Evolutionary conservation across 2,888 invertebrate genomes (phyloP), one percentile per base, ranked within the genome.

Genomic region (Nemapogon koenigi): DNA sequence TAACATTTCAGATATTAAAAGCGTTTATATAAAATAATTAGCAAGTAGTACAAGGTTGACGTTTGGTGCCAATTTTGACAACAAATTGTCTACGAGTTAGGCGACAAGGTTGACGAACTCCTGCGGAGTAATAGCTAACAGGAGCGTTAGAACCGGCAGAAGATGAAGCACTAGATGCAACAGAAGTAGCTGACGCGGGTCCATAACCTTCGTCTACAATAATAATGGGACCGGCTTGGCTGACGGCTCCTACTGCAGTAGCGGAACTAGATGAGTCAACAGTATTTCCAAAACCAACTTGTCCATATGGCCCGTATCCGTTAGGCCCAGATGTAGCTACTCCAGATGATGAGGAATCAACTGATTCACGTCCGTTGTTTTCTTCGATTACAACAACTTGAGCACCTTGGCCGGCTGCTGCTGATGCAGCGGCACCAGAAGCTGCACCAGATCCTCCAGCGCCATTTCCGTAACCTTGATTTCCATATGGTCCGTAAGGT

Each of bases 21-120:
- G n/a, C n/a, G n/a, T n/a, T n/a, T n/a, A n/a, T 10, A 11, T 16
- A 17, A 35, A 14, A 33, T 46, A 11, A 39, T 50, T 60, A 71
- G 48, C 73, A 75, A 28, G 54, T 57, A 13, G 45, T 41, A 43
- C 70, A 73, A 31, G 57, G 57, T 17, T 46, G 49, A 37, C 59
- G 57, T 38, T 53, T 55, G 35, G 52, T 53, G 35, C 61, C 59
- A 32, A 56, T 52, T 49, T 62, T 67, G 4, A 73, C 63, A 19
- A 55, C 45, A 16, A 70, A 54, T 41, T 66, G 60, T 29, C 33
- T 39, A n/a, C 43, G 38, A 4, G 37, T 38, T 2, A 41, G 35
- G 11, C 14, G 13, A 37, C 43, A 43, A 15, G 37, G 37, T 25
- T 30, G 28, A 28, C 42, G 40, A 2, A 30, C 40, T 26, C 40